These are phyloP conservation scores for Elymnias hypermnestra DNA, from an alignment of 1,140 invertebrate species.

Conservation along the genomic window DNA sequence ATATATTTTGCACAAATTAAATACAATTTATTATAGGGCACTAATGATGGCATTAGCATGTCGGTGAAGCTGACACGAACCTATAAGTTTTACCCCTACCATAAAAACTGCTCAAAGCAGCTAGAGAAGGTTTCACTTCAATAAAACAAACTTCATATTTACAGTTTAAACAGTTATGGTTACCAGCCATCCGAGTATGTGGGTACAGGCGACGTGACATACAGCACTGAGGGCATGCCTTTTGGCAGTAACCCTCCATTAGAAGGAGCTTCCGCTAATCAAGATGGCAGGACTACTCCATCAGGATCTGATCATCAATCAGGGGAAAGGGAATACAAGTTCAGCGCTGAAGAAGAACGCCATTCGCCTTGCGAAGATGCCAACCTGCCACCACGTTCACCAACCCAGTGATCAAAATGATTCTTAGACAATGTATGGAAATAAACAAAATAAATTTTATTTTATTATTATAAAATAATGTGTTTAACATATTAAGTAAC, in stretches of 20 bases:
- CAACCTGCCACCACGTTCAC: slow-evolving; percentile 41
- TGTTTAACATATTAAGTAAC: too few species aligned
- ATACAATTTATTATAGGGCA: too few species aligned
- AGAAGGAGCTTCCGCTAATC: slow-evolving; percentile 35
- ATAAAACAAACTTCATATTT: too few species aligned
- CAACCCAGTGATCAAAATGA: slow-evolving; percentile 41
- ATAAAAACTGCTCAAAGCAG: too few species aligned
- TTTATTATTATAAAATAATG: too few species aligned
- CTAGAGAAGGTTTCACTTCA: too few species aligned
- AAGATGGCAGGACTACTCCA: slow-evolving; percentile 44
- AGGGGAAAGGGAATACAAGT: slow-evolving; percentile 63
- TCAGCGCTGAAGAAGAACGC: slow-evolving; percentile 55
- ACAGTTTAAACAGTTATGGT: slow-evolving; percentile 61
- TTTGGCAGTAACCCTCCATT: slow-evolving; percentile 44
- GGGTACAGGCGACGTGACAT: slow-evolving; percentile 50
- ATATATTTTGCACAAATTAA: too few species aligned
- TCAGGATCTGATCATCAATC: slow-evolving; percentile 46
- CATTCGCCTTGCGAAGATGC: slow-evolving; percentile 57
- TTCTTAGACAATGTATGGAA: background rate
- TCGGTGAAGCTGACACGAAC: too few species aligned
- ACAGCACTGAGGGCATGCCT: slow-evolving; percentile 46
- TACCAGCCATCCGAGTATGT: slow-evolving; percentile 66
- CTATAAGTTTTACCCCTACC: too few species aligned
- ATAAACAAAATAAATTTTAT: too few species aligned
- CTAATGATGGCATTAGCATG: too few species aligned